A percentile compares a stretch with the other conserved stretches of the same genome.
phyloP scores from a whole-genome alignment of 2,888 invertebrate species.

The Biston betularia region DNA sequence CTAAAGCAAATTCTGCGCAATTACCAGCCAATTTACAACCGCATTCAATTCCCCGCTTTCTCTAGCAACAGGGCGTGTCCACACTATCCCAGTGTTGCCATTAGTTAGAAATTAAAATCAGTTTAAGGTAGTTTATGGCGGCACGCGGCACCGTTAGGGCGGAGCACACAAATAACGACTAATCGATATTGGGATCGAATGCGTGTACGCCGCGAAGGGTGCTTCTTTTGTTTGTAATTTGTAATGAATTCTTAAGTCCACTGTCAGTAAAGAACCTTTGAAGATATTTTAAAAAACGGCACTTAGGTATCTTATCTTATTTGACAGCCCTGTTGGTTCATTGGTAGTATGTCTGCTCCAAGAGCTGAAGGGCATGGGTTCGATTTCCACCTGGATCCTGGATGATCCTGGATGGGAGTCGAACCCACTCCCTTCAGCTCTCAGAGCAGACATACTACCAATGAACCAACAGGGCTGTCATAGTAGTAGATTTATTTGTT shows the following conservation, averaged over 20 bases:
- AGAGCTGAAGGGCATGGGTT: too few relatives aligned
- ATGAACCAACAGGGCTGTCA: too few relatives aligned
- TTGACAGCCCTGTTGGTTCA: too few relatives aligned
- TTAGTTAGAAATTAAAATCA: constrained; percentile 72
- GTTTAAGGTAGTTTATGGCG: constrained; percentile 71
- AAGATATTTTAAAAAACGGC: neutral
- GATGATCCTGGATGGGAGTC: too few relatives aligned
- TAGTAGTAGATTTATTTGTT: neutral
- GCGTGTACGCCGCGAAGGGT: constrained; percentile 51
- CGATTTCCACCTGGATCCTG: too few relatives aligned
- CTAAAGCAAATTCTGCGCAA: constrained; percentile 26
- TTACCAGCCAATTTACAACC: constrained; percentile 26
- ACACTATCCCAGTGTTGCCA: constrained; percentile 42
- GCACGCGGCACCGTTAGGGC: constrained; percentile 66
- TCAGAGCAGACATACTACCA: too few relatives aligned
- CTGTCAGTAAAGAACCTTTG: neutral
- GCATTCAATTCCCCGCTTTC: constrained; percentile 32
- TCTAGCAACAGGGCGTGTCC: constrained; percentile 46
- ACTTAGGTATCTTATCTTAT: too few relatives aligned
- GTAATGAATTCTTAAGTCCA: constrained; percentile 27
- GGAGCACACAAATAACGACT: constrained; percentile 70
- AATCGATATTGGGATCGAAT: constrained; percentile 69
- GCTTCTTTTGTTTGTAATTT: constrained; percentile 36
- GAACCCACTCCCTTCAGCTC: too few relatives aligned
- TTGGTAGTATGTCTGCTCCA: too few relatives aligned